These are phyloP conservation scores for Parasteatoda tepidariorum DNA, from an alignment of 1,140 invertebrate genomes.

Conservation along the genomic window DNA sequence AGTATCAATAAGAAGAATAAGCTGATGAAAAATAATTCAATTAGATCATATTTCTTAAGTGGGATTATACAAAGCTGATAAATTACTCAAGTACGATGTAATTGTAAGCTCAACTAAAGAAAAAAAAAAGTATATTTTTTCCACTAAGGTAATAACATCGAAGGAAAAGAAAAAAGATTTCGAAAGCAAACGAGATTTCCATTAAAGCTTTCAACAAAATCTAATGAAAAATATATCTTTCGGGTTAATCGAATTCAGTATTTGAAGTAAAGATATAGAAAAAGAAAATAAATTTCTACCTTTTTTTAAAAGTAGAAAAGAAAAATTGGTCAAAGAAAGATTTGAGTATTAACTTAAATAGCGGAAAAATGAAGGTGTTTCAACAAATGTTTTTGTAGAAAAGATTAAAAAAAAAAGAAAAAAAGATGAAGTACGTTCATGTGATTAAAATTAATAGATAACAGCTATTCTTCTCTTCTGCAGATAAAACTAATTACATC, in stretches of 20 bases:
- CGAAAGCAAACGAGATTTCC: slow-evolving; percentile 4
- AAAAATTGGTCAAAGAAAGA: background rate
- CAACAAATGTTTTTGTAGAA: no score
- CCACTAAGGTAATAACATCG: no score
- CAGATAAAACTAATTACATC: no score
- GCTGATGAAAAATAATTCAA: no score
- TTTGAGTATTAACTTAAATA: slow-evolving; percentile 33
- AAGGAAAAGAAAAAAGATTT: background rate
- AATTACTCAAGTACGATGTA: no score
- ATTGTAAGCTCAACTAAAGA: no score
- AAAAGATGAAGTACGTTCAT: background rate
- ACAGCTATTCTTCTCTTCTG: no score
- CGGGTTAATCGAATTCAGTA: slow-evolving; percentile 18
- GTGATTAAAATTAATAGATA: slow-evolving; percentile 1
- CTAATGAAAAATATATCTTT: slow-evolving; percentile 1
- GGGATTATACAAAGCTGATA: no score
- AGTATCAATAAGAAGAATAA: no score
- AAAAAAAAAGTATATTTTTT: no score
- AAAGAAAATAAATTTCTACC: background rate
- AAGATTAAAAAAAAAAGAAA: no score
- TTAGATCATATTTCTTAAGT: no score
- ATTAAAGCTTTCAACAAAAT: background rate
- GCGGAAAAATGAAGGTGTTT: slow-evolving; percentile 7
- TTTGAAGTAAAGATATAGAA: background rate
- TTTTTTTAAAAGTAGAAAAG: background rate